These are phyloP conservation scores for Psittacula cyanocephala DNA, from an alignment of 2,113 vertebrate species.

Conservation along the genomic window DNA sequence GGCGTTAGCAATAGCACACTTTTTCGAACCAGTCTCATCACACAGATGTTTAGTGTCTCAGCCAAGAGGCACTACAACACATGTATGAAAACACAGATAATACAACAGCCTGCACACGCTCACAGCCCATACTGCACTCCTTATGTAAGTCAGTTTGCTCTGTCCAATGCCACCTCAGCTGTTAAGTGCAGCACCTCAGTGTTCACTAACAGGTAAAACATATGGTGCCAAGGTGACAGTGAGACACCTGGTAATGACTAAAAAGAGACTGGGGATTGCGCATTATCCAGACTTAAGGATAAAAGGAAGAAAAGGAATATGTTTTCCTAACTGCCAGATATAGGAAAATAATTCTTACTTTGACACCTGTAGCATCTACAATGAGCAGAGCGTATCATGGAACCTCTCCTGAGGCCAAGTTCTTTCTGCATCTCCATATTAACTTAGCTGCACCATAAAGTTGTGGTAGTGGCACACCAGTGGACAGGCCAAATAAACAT, in stretches of 20 bases:
- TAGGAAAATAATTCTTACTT: background rate
- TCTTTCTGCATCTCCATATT: background rate
- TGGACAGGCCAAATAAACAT: background rate
- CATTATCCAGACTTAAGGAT: background rate
- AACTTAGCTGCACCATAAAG: background rate
- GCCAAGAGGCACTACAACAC: background rate
- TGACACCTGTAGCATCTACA: background rate
- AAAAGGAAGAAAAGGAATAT: background rate
- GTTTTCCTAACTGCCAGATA: background rate
- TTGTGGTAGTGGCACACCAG: accelerated
- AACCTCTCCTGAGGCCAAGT: background rate
- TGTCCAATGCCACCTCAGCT: accelerated
- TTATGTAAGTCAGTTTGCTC: background rate
- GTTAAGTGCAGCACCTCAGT: background rate
- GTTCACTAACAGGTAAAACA: accelerated
- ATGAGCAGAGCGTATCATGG: background rate
- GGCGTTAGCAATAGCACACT: accelerated
- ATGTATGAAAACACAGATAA: background rate
- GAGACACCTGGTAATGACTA: background rate
- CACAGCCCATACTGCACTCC: accelerated
- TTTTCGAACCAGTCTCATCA: background rate
- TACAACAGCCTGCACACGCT: background rate
- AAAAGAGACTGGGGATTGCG: background rate
- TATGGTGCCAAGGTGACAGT: background rate
- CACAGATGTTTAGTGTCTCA: background rate